A percentile compares a stretch with the other conserved stretches of the same genome.
These are phyloP conservation scores for Eucera pruinosa DNA, from an alignment of 2,888 invertebrate species.

Conservation along the genomic window DNA sequence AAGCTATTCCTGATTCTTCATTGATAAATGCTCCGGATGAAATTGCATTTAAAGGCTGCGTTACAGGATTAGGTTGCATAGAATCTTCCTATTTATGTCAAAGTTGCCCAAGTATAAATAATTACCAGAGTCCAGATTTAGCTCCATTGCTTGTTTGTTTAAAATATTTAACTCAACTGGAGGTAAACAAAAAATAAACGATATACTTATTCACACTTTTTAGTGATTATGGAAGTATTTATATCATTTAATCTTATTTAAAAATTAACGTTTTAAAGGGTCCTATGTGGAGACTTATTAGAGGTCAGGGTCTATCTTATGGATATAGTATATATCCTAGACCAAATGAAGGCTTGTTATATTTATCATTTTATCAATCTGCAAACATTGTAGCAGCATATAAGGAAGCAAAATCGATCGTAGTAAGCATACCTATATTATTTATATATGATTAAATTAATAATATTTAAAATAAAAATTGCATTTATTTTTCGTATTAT, in stretches of 20 bases:
- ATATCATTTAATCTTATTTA: slow-evolving; percentile 20
- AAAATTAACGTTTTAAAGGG: slow-evolving; percentile 85
- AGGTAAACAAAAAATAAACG: slow-evolving; percentile 85
- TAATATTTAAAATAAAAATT: neutral
- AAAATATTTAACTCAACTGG: slow-evolving; percentile 94
- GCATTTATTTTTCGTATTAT: neutral
- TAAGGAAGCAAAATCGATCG: slow-evolving; percentile 90
- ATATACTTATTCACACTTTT: slow-evolving; percentile 1
- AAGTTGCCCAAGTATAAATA: slow-evolving; percentile 88
- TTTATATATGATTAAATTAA: neutral
- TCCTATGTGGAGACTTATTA: slow-evolving; percentile 94
- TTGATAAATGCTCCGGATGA: slow-evolving; percentile 82
- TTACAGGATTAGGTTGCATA: slow-evolving; percentile 92
- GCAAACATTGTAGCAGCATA: slow-evolving; percentile 93
- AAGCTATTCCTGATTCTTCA: slow-evolving; percentile 84
- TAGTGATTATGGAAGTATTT: slow-evolving; percentile 1
- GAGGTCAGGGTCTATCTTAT: slow-evolving; percentile 95
- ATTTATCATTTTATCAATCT: slow-evolving; percentile 90
- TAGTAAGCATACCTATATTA: slow-evolving; percentile 85
- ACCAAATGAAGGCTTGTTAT: slow-evolving; percentile 89
- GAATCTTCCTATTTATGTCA: slow-evolving; percentile 92
- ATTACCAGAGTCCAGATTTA: slow-evolving; percentile 87
- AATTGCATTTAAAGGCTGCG: slow-evolving; percentile 86
- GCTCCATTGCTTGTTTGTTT: slow-evolving; percentile 91
- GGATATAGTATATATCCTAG: slow-evolving; percentile 88